Percentiles rank a stretch among this genome's conserved stretches.
Evolutionary conservation across 2,797 vertebrate species (phyloP).

Genomic region (Eremophila alpestris): DNA sequence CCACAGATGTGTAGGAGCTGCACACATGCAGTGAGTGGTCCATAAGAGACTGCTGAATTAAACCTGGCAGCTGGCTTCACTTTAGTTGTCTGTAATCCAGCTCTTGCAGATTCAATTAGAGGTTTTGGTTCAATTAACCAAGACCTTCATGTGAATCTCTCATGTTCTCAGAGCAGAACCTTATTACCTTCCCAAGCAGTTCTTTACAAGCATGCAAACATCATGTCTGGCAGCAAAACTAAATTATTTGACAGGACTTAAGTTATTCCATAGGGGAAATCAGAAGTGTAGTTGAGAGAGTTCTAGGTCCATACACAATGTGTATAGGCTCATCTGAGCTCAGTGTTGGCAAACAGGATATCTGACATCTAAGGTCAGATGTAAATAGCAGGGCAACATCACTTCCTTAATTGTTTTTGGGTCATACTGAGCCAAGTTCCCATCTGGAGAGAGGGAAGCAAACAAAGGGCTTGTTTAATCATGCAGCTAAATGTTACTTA

Average conservation of each 20-base stretch:
- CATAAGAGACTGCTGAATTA: conserved; percentile 1
- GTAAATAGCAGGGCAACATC: conserved; percentile 30
- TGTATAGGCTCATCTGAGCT: background rate
- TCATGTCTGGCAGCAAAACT: background rate
- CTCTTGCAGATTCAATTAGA: conserved; percentile 41
- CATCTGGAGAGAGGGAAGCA: conserved; percentile 26
- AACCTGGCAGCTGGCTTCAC: conserved; percentile 16
- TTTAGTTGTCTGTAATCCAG: conserved; percentile 20
- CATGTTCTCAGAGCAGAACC: background rate
- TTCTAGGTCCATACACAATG: background rate
- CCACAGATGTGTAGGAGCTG: background rate
- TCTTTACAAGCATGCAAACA: background rate
- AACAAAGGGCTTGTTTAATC: conserved; percentile 44
- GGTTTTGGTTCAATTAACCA: conserved; percentile 39
- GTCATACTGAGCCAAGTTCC: conserved; percentile 37
- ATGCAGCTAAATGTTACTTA: conserved; percentile 23
- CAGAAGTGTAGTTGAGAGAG: background rate
- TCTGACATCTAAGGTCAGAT: conserved; percentile 35
- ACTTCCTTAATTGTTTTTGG: conserved; percentile 40
- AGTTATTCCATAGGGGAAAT: background rate
- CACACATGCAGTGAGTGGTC: background rate
- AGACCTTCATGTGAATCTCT: background rate
- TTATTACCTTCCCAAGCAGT: background rate
- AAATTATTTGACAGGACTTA: background rate
- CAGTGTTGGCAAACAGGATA: background rate